Conservation (phyloP, 2,888 invertebrate genomes). For the Fragum fragum region DNA sequence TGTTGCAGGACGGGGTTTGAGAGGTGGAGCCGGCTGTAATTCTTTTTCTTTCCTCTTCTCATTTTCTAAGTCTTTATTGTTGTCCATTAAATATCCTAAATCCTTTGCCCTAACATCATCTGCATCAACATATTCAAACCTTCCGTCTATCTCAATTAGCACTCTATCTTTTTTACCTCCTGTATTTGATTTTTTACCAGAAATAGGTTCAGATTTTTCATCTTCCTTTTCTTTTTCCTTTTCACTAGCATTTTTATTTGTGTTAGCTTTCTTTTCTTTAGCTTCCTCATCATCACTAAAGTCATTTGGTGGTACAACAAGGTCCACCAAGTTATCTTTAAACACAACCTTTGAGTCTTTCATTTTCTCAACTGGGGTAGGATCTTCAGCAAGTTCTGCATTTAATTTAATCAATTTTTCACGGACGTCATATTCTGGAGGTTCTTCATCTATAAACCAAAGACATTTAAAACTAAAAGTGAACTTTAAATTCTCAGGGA, state of each 20-base stretch:
- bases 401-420: constrained; percentile 83
- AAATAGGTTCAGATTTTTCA: constrained; percentile 57
- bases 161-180: constrained; percentile 78
- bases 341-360: constrained; percentile 81
- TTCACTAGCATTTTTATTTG: constrained; percentile 42
- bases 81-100: constrained; percentile 61
- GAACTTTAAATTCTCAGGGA: too few relatives aligned
- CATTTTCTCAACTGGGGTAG: constrained; percentile 76
- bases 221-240: constrained; percentile 57
- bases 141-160: constrained; percentile 84
- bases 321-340: constrained; percentile 82
- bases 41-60: constrained; percentile 52
- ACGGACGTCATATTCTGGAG: constrained; percentile 85
- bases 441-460: constrained; percentile 74
- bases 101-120: constrained; percentile 81
- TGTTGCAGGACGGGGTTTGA: constrained; percentile 78
- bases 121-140: constrained; percentile 82
- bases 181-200: constrained; percentile 57
- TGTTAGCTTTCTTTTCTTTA: constrained; percentile 52
- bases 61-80: constrained; percentile 61
- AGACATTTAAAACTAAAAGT: too few relatives aligned
- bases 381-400: constrained; percentile 83
- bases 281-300: constrained; percentile 76
- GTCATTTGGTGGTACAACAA: constrained; percentile 83
- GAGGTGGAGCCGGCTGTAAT: constrained; percentile 74